Evolutionary conservation across 2,113 vertebrate genomes (phyloP).

Genomic region (Dendropsophus ebraccatus): DNA sequence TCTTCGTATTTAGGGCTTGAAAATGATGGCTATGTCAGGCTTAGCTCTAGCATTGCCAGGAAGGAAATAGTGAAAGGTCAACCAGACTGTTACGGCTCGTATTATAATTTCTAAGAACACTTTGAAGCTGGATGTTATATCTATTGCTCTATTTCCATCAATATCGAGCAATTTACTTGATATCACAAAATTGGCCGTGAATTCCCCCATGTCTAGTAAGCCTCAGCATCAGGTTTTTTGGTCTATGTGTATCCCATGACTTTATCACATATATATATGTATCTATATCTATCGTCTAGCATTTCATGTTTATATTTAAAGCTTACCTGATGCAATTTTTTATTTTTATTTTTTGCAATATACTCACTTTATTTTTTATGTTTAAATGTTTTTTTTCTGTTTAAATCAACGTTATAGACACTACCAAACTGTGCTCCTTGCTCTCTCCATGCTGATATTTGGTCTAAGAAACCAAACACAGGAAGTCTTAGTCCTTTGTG

Average conservation of each 20-base stretch:
- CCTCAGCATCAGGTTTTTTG: neutral
- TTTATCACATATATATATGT: too few relatives aligned
- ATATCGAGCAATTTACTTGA: neutral
- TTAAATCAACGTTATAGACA: too few relatives aligned
- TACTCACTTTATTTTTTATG: too few relatives aligned
- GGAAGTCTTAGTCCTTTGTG: too few relatives aligned
- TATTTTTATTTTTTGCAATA: too few relatives aligned
- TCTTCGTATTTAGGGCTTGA: neutral
- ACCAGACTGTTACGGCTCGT: neutral
- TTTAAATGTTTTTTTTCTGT: too few relatives aligned
- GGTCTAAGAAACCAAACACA: too few relatives aligned
- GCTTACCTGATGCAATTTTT: too few relatives aligned
- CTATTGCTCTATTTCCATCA: neutral
- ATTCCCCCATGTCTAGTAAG: neutral
- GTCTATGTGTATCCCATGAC: neutral
- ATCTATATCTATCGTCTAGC: neutral
- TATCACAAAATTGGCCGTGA: neutral
- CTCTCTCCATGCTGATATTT: too few relatives aligned
- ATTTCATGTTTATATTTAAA: neutral
- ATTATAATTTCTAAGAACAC: conserved; percentile 9
- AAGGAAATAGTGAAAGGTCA: neutral
- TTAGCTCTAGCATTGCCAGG: neutral
- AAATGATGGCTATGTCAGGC: neutral
- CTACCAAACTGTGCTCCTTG: too few relatives aligned
- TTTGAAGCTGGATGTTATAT: neutral